Evolutionary conservation across 2,797 vertebrate genomes (phyloP).

Genomic region (Spinibarbus caldwelli): DNA sequence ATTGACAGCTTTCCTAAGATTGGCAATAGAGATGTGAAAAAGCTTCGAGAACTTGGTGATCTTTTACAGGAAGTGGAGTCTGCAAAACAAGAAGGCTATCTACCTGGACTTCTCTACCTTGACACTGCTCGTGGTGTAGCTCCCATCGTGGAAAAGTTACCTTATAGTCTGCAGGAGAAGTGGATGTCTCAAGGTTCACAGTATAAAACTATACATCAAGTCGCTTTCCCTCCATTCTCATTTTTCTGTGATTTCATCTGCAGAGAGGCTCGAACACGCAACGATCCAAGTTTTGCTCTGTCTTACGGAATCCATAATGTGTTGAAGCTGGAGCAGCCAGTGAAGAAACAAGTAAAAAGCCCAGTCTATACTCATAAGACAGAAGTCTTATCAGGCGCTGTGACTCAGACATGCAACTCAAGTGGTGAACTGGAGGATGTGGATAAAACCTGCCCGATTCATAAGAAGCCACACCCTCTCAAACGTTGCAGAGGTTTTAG

Average conservation of each 20-base stretch:
- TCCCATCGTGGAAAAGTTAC: not conserved
- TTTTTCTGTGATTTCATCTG: not conserved
- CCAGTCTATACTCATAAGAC: slow-evolving; percentile 9
- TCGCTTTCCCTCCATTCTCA: not conserved
- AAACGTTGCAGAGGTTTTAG: not conserved
- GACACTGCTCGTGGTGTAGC: not conserved
- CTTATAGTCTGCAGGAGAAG: not conserved
- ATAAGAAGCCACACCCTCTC: slow-evolving; percentile 7
- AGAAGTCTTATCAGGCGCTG: not conserved
- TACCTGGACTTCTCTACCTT: not conserved
- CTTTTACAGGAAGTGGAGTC: not conserved
- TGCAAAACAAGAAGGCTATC: not conserved
- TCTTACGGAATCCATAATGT: not conserved
- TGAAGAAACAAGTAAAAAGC: not conserved
- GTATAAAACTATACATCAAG: not conserved
- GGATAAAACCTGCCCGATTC: not conserved
- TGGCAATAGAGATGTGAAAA: not conserved
- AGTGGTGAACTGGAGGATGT: not conserved
- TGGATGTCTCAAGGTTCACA: not conserved
- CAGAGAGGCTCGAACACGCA: not conserved
- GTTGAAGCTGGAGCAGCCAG: not conserved
- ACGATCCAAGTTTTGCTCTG: not conserved
- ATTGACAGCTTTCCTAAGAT: not conserved
- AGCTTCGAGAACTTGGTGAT: not conserved
- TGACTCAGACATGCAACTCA: not conserved